Base-by-base conservation (phyloP, 2,113 vertebrate species). In the Delphinapterus leucas region DNA sequence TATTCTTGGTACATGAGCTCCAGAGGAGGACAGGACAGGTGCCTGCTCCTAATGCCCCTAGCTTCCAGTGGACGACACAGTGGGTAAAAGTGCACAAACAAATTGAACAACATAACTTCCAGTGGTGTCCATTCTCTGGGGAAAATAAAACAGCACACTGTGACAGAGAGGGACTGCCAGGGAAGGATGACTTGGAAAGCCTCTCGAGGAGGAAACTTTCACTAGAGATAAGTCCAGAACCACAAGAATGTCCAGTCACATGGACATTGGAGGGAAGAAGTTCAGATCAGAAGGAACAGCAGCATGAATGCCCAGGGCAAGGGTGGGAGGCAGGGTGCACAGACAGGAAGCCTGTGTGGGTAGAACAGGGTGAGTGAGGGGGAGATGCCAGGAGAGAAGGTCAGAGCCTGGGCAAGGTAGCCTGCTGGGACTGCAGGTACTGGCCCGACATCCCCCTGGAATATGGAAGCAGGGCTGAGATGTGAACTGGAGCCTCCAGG, bases 311-410 rank as follows among this genome's bases (percentile, higher is more conserved):
- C 36, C 53, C 0, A 1, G 36, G 58, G 49, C 49, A 79, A 68
- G 53, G 0, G 0, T 44, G 2, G 55, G 25, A 68, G 44, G 33
- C 28, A 26, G 36, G 0, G 0, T 3, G 9, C 31, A 23, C 3
- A 31, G 41, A 88, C 25, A 74, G n/a, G 87, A 85, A 3, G 44
- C n/a, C 33, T 2, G 6, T 31, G 11, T 20, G 44, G 10, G 74
- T 49, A 25, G 55, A 87, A 15, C 11, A 87, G 61, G 68, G 70
- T 7, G 8, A 38, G 13, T 28, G 4, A 73, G 68, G 7, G 25
- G 31, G 0, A 2, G 41, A 15, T 25, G 63, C 21, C 6, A 5
- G 10, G 53, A 74, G 73, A 28, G 7, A 44, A 33, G 63, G 53
- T 33, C n/a, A 55, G 28, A 73, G 38, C 1, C 0, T 23, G 31